These are phyloP conservation scores for Lasiurus cinereus DNA, from an alignment of 2,113 vertebrate species.

Conservation along the genomic window DNA sequence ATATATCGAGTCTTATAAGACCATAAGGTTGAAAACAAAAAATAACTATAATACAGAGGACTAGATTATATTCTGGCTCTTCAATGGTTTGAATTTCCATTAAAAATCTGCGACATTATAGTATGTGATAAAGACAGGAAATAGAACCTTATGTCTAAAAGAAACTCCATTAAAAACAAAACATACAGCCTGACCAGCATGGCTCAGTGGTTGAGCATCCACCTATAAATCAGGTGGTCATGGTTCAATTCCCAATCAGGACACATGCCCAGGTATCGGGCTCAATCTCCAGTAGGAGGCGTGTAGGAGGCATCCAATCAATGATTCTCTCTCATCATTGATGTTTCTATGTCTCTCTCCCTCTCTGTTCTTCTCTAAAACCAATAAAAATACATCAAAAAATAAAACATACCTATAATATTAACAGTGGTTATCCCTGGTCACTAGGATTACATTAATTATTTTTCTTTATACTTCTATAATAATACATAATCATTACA, in stretches of 20 bases:
- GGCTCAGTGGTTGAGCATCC: too few relatives aligned
- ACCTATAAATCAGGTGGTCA: too few relatives aligned
- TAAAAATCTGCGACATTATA: conserved; percentile 11
- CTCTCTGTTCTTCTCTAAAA: neutral
- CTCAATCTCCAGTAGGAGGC: too few relatives aligned
- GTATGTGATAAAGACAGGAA: neutral
- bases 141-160: neutral
- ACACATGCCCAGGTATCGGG: too few relatives aligned
- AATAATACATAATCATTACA: neutral
- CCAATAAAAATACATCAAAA: neutral
- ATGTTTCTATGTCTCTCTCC: too few relatives aligned
- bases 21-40: neutral
- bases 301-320: too few relatives aligned
- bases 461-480: conserved; percentile 29
- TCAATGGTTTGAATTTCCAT: neutral
- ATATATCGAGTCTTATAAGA: neutral
- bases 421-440: neutral
- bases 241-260: too few relatives aligned
- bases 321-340: too few relatives aligned
- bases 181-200: neutral
- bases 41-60: neutral
- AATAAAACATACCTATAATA: neutral
- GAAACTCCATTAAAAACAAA: neutral
- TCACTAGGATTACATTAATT: neutral
- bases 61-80: neutral